Conservation (phyloP, 2,888 invertebrate species). For the Schizaphis graminum region DNA sequence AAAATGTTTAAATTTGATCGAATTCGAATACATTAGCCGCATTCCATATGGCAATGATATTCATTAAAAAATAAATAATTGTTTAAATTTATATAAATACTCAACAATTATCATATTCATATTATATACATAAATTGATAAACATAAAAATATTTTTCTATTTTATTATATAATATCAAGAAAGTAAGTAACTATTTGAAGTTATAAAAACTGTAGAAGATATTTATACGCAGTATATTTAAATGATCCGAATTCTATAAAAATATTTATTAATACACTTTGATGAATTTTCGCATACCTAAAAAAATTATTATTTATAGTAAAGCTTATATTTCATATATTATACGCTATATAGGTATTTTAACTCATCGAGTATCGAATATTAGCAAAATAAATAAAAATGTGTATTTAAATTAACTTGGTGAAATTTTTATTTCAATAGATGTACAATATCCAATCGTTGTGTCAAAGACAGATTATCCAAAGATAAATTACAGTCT, state of each 20-base stretch:
- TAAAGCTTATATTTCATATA: neutral
- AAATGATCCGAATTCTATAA: neutral
- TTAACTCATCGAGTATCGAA: neutral
- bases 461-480: conserved; percentile 50
- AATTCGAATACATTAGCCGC: neutral
- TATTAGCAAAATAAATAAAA: neutral
- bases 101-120: neutral
- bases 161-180: no score
- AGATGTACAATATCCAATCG: neutral
- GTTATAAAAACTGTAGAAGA: neutral
- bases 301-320: neutral
- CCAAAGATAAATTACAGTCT: conserved; percentile 24
- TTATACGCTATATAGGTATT: neutral
- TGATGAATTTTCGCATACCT: neutral
- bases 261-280: neutral
- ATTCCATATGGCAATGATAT: neutral
- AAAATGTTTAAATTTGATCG: neutral
- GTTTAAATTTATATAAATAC: neutral
- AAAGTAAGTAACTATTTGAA: neutral
- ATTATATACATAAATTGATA: neutral
- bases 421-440: neutral
- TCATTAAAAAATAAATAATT: neutral
- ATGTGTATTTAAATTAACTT: conserved; percentile 21
- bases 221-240: neutral
- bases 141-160: neutral